Percentiles rank a stretch among this genome's conserved stretches.
Evolutionary conservation across 2,797 vertebrate genomes (phyloP).

Genomic region (Micrastur ruficollis): DNA sequence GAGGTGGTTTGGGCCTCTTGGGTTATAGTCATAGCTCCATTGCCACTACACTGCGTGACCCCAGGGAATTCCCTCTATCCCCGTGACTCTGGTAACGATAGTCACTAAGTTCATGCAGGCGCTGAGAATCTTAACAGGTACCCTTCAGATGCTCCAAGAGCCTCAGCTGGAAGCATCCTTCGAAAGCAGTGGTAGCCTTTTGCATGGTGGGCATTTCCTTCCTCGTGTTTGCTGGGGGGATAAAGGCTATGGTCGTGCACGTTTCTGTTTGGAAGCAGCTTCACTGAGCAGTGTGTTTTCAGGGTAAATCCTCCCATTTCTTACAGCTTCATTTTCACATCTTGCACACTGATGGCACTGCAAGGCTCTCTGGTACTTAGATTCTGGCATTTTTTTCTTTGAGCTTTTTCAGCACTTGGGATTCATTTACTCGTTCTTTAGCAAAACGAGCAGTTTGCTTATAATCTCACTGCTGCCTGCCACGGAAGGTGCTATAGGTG

Average conservation of each 20-base stretch:
- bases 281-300: not conserved
- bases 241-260: not conserved
- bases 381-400: not conserved
- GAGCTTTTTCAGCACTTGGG: not conserved
- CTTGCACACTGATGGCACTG: not conserved
- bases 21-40: not conserved
- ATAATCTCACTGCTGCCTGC: not conserved
- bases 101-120: not conserved
- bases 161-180: not conserved
- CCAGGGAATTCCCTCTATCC: not conserved
- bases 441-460: not conserved
- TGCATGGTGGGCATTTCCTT: not conserved
- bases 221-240: not conserved
- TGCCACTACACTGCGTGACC: not conserved
- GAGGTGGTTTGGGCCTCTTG: not conserved
- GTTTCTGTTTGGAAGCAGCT: not conserved
- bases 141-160: not conserved
- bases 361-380: not conserved
- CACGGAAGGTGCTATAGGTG: not conserved
- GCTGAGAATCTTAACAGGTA: not conserved
- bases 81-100: not conserved
- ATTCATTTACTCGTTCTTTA: not conserved
- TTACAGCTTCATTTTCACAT: not conserved
- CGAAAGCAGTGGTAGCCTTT: not conserved
- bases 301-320: not conserved